phyloP scores from a whole-genome alignment of 2,797 vertebrate genomes.

The Erethizon dorsatum region DNA sequence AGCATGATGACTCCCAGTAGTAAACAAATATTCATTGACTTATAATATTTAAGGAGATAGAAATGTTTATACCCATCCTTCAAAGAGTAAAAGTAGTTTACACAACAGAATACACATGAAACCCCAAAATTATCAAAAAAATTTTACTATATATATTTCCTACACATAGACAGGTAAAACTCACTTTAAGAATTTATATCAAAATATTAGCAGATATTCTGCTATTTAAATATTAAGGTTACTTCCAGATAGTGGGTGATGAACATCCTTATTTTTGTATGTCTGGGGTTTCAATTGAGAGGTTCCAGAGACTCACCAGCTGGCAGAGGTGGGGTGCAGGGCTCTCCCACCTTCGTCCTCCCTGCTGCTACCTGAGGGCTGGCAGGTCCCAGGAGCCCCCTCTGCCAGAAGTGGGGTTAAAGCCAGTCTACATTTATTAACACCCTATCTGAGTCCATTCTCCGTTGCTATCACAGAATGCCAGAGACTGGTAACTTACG shows the following conservation, averaged over 20 bases:
- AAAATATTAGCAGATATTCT: background rate
- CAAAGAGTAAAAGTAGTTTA: background rate
- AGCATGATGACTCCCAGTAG: background rate
- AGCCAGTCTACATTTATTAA: background rate
- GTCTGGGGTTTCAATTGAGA: background rate
- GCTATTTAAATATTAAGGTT: background rate
- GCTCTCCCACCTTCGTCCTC: background rate
- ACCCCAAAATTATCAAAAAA: background rate
- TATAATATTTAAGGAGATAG: background rate
- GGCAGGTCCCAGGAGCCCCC: background rate
- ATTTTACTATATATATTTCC: background rate
- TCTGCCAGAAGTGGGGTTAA: background rate
- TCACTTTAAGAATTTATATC: background rate
- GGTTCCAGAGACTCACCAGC: background rate
- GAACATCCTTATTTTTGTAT: background rate
- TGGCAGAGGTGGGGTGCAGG: background rate
- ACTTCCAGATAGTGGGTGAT: background rate
- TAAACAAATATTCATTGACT: background rate
- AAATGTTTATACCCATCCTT: slow-evolving; percentile 25
- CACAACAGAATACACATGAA: background rate
- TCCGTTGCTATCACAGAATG: background rate
- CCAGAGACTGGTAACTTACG: background rate
- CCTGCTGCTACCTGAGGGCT: background rate
- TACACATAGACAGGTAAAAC: background rate
- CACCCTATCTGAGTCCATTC: background rate